Evolutionary conservation across 2,113 vertebrate species (phyloP), one percentile per base, ranked within the genome.

Genomic region (Caranx ignobilis): DNA sequence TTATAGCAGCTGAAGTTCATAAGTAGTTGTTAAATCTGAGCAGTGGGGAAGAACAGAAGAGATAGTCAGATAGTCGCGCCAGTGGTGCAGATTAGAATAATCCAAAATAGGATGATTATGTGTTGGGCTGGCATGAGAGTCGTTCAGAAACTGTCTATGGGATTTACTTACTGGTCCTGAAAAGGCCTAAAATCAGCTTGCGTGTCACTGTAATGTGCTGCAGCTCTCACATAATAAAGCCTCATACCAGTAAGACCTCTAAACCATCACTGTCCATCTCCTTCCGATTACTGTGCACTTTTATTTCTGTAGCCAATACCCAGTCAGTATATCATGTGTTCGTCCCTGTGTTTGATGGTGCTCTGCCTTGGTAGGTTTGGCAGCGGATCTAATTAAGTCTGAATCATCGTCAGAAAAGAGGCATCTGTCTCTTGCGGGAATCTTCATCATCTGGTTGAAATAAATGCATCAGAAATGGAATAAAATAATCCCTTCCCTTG

Each of bases 391-490:
- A 87, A 93, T 93, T 93, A 89, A 88, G 82, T 77, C 71, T 73
- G 86, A 94, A 88, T 93, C 86, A 84, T 88, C 75, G 60, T 85
- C 84, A 73, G 78, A 91, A 94, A 94, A 86, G 87, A 92, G 89
- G 82, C 90, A 19, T 87, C 78, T 50, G 59, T 83, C 91, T 92
- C 91, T 74, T 19, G 85, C 88, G 87, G 81, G 79, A 81, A 65
- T 70, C 87, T 83, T 85, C 85, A 84, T 93, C 93, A 92, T 95
- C 93, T 94, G 94, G 86, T 89, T 88, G 64, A 87, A 92, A 94
- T 94, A 87, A 92, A 87, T 67, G 62, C 76, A 85, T 87, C 77
- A 73, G n/a, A 85, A 87, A 87, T 75, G 65, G 75, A 88, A 92
- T 86, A 89, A 89, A 94, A 89, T 60, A 89, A 77, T 78, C 77